phyloP scores from a whole-genome alignment of 2,113 vertebrate species.

The Hippocampus barbouri region DNA sequence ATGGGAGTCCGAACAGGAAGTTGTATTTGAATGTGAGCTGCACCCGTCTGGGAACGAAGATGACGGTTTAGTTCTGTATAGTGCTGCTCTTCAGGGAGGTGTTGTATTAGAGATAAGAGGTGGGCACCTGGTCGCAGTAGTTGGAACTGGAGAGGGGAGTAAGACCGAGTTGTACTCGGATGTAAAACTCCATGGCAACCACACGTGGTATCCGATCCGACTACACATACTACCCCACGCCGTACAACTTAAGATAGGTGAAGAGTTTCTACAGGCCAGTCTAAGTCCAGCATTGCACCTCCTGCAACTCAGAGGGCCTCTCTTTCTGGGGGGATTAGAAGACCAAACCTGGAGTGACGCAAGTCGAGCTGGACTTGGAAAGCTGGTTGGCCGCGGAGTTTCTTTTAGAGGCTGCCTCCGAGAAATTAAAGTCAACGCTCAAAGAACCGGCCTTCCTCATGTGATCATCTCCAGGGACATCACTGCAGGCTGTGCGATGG shows the following conservation, averaged over 20 bases:
- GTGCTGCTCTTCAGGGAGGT: conserved; percentile 66
- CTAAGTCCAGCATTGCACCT: conserved; percentile 56
- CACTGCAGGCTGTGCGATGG: conserved; percentile 75
- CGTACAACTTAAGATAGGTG: conserved; percentile 74
- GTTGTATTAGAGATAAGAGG: conserved; percentile 81
- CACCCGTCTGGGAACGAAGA: conserved; percentile 60
- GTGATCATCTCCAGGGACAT: conserved; percentile 80
- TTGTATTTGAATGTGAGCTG: conserved; percentile 73
- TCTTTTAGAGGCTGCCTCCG: conserved; percentile 87
- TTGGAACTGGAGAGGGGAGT: conserved; percentile 61
- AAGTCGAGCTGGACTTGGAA: conserved; percentile 57
- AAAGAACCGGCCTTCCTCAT: conserved; percentile 74
- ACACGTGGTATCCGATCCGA: conserved; percentile 75
- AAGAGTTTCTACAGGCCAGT: conserved; percentile 65
- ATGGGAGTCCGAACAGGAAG: conserved; percentile 68
- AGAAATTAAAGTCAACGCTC: conserved; percentile 72
- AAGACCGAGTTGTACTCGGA: conserved; percentile 70
- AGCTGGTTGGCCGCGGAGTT: conserved; percentile 64
- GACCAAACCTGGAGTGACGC: conserved; percentile 57
- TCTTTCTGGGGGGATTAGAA: conserved; percentile 79
- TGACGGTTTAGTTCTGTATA: conserved; percentile 79
- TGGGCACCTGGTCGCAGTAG: conserved; percentile 69
- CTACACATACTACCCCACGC: conserved; percentile 68
- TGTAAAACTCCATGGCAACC: conserved; percentile 62
- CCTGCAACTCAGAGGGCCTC: conserved; percentile 67